phyloP scores from a whole-genome alignment of 2,113 vertebrate species.

The Serinus canaria region DNA sequence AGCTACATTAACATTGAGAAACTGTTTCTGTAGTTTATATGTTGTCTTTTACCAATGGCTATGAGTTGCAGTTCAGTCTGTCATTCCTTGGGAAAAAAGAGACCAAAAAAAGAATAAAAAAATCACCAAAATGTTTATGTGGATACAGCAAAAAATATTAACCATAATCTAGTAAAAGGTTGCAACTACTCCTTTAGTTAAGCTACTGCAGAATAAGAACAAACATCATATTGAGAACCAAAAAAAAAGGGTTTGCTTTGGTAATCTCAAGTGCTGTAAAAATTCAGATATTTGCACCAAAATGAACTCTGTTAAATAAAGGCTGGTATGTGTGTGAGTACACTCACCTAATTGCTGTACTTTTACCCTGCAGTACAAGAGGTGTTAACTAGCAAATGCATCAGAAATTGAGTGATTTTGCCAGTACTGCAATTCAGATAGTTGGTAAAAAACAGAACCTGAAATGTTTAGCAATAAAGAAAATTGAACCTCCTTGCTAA shows the following conservation, averaged over 20 bases:
- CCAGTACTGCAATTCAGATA: conserved; percentile 32
- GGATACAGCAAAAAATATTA: neutral
- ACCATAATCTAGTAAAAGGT: neutral
- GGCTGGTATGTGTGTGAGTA: neutral
- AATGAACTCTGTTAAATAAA: conserved; percentile 45
- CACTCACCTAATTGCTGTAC: neutral
- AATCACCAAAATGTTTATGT: neutral
- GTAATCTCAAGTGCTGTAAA: conserved; percentile 38
- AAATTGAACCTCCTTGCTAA: conserved; percentile 26
- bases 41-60: neutral
- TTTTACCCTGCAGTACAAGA: neutral
- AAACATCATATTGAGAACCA: conserved; percentile 49
- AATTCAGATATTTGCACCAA: neutral
- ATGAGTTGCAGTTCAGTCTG: neutral
- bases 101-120: neutral
- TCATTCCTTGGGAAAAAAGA: neutral
- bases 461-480: conserved; percentile 35
- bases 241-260: conserved; percentile 7
- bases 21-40: neutral
- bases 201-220: conserved; percentile 7
- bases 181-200: neutral
- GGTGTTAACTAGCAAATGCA: conserved; percentile 36
- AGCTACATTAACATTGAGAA: neutral
- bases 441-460: conserved; percentile 46
- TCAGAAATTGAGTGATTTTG: conserved; percentile 50